A percentile compares a stretch with the other conserved stretches of the same genome.
These are phyloP conservation scores for Plotosus lineatus DNA, from an alignment of 2,113 vertebrate genomes.

Conservation along the genomic window DNA sequence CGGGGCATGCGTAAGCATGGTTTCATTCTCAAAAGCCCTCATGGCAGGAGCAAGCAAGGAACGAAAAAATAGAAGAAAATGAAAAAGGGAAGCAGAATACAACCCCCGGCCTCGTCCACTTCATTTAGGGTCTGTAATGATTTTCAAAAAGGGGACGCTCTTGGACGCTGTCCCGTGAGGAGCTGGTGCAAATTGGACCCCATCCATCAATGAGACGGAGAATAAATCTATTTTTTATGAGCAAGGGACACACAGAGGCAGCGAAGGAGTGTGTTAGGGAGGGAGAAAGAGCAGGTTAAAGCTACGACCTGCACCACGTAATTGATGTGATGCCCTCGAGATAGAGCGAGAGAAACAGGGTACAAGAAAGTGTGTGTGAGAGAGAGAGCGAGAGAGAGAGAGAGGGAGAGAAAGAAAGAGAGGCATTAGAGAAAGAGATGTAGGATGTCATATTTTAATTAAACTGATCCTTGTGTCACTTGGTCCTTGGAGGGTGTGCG, in stretches of 20 bases:
- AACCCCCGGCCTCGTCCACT: constrained; percentile 51
- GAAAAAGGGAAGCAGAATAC: neutral
- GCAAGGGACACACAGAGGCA: constrained; percentile 16
- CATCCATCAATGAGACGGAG: constrained; percentile 49
- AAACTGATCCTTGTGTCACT: constrained; percentile 43
- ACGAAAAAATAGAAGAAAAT: constrained; percentile 14
- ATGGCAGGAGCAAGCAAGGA: constrained; percentile 19
- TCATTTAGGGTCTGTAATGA: constrained; percentile 61
- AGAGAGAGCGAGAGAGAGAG: constrained; percentile 13
- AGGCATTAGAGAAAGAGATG: constrained; percentile 43
- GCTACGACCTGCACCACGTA: constrained; percentile 40
- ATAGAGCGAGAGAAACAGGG: constrained; percentile 13
- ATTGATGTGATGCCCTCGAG: constrained; percentile 52
- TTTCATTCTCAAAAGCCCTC: constrained; percentile 28
- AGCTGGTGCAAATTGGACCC: constrained; percentile 47
- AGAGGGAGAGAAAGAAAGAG: constrained; percentile 25
- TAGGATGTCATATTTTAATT: constrained; percentile 57
- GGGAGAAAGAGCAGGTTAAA: constrained; percentile 53
- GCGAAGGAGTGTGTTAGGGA: neutral
- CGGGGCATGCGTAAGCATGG: constrained; percentile 43
- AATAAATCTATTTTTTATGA: constrained; percentile 58
- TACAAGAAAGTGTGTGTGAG: too few species aligned
- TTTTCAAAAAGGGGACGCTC: constrained; percentile 56
- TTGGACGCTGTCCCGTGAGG: constrained; percentile 41
- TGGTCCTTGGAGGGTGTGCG: constrained; percentile 23